Evolutionary conservation across 2,113 vertebrate species (phyloP).

Genomic region (Trichechus manatus): DNA sequence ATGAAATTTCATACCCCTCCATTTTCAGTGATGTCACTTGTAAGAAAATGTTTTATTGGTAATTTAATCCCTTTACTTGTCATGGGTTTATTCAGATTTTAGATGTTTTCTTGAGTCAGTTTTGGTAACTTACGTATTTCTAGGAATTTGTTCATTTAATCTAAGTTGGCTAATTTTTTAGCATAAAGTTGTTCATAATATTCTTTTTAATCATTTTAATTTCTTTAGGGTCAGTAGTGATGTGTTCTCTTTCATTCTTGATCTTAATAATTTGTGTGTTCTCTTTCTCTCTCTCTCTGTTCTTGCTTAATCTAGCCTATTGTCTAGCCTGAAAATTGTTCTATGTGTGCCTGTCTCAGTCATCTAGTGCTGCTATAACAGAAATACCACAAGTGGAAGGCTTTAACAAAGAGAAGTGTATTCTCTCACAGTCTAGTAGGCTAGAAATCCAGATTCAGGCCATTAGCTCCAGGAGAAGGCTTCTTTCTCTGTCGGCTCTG

Average conservation of each 20-base stretch:
- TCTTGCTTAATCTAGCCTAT: not conserved
- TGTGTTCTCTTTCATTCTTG: not conserved
- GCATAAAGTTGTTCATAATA: not conserved
- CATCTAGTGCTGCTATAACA: no score
- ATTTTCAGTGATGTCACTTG: not conserved
- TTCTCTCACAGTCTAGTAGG: no score
- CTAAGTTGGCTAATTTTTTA: slow-evolving; percentile 3
- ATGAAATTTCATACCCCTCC: not conserved
- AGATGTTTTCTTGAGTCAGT: not conserved
- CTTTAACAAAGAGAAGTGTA: no score
- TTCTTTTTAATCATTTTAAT: slow-evolving; percentile 2
- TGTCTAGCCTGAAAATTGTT: not conserved
- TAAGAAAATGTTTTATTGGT: not conserved
- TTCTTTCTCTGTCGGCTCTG: no score
- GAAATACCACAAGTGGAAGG: no score
- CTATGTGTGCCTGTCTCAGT: not conserved
- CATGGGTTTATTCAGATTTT: not conserved
- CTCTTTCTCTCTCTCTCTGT: not conserved
- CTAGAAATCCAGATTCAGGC: no score
- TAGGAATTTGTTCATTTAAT: not conserved
- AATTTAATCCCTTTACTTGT: not conserved
- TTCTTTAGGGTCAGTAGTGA: not conserved
- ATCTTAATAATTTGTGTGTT: not conserved
- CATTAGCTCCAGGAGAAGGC: no score
- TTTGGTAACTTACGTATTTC: not conserved